A percentile compares a stretch with the other conserved stretches of the same genome.
phyloP scores from a whole-genome alignment of 2,797 vertebrate genomes.

The Mormyrops boulengeri region DNA sequence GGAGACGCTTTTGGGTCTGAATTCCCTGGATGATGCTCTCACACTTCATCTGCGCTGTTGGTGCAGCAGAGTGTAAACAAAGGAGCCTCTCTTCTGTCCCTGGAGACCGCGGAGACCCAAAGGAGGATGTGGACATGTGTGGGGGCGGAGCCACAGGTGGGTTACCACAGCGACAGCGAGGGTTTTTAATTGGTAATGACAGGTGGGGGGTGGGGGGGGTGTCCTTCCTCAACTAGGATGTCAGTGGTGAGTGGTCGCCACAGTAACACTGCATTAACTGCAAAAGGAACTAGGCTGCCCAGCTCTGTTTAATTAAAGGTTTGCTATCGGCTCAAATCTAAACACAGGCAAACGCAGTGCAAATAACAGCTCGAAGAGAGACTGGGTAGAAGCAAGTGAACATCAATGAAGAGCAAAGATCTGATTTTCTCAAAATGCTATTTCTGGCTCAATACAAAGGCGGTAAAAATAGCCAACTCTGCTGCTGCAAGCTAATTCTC shows the following conservation, averaged over 20 bases:
- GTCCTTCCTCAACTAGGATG: neutral
- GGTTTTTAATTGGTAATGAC: slow-evolving; percentile 13
- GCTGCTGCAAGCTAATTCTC: neutral
- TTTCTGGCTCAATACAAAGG: neutral
- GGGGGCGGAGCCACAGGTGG: neutral
- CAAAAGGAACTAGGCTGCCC: neutral
- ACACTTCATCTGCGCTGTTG: neutral
- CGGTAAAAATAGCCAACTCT: neutral
- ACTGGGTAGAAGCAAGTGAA: neutral
- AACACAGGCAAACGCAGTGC: neutral
- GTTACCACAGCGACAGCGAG: neutral
- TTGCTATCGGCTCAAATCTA: neutral
- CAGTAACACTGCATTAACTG: neutral
- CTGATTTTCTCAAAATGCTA: neutral
- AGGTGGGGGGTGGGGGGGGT: neutral
- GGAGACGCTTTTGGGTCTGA: neutral
- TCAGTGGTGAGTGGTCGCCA: neutral
- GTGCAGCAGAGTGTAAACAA: neutral
- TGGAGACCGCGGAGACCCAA: neutral
- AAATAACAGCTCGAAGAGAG: neutral
- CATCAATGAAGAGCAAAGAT: neutral
- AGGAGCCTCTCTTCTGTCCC: neutral
- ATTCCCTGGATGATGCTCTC: neutral
- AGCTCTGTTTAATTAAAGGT: neutral
- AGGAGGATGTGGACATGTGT: neutral